Evolutionary conservation across 2,888 invertebrate genomes (phyloP), one percentile per base, ranked within the genome.

Genomic region (Ametastegia equiseti): DNA sequence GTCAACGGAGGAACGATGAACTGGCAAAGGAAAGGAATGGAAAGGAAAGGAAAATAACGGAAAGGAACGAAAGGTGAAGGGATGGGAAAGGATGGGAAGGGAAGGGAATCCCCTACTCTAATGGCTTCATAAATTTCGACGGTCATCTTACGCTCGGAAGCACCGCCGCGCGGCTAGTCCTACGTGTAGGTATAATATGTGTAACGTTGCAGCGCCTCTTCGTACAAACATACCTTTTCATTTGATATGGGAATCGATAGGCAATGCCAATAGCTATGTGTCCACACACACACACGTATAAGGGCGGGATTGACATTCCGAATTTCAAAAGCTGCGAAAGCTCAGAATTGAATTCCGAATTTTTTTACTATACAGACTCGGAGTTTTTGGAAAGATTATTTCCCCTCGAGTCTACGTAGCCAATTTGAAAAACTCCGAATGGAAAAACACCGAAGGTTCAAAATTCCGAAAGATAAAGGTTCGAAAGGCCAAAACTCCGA

Each of bases 121-220:
- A 75, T 75, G 75, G 50, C 75, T 75, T 75, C 75, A 36, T 75
- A 75, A 75, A 75, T 75, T 75, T 19, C 75, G 13, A 75, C 75
- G 54, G 75, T 75, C 75, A 50, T 75, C 75, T 50, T 73, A 73
- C 73, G 50, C 73, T 73, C 50, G 27, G 33, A 50, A 73, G 73
- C 33, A 73, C 50, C 71, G 15, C 36, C 7, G n/a, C 7, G 27
- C 27, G n/a, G 36, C n/a, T 36, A 30, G 69, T 71, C 23, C 71
- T n/a, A n/a, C n/a, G n/a, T n/a, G n/a, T n/a, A n/a, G n/a, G n/a
- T 36, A 36, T 67, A 67, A 36, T 15, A 30, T n/a, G n/a, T n/a
- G n/a, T n/a, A n/a, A n/a, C n/a, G 36, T 23, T 67, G 65, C 65
- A 39, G 36, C 39, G 36, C 19, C 65, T 67, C 19, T 39, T 19